phyloP scores from a whole-genome alignment of 2,113 vertebrate species.

The Chiloscyllium plagiosum region DNA sequence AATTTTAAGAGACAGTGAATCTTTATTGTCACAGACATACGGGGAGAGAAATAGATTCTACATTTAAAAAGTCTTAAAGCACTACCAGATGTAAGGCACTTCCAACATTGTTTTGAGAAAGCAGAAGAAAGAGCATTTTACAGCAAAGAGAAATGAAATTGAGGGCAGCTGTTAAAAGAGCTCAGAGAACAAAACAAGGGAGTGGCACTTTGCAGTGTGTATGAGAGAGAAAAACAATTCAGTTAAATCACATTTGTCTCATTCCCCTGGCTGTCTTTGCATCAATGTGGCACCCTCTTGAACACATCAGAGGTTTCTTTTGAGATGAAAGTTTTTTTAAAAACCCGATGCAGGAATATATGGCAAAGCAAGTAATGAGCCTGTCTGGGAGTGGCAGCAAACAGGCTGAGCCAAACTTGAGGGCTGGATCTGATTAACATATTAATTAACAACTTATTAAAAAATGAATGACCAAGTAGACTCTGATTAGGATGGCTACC shows the following conservation, averaged over 20 bases:
- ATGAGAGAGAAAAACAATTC: neutral
- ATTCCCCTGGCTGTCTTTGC: neutral
- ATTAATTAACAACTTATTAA: neutral
- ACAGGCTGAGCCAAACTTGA: neutral
- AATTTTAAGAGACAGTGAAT: neutral
- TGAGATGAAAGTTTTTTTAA: neutral
- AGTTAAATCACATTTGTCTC: neutral
- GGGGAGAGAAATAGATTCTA: neutral
- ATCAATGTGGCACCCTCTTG: neutral
- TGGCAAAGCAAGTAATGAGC: neutral
- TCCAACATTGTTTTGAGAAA: neutral
- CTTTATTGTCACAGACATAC: neutral
- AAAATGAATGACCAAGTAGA: neutral
- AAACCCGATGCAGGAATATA: neutral
- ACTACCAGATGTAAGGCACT: neutral
- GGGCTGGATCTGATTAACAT: neutral
- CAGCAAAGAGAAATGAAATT: neutral
- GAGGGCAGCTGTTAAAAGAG: neutral
- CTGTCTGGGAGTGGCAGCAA: neutral
- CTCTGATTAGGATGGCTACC: neutral
- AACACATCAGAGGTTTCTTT: neutral
- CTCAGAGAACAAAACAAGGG: constrained; percentile 2
- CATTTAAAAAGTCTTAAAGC: neutral
- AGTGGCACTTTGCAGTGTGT: neutral
- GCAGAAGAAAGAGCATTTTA: neutral